Base-by-base conservation (phyloP, 1,140 invertebrate genomes). In the Micrasema longulum region DNA sequence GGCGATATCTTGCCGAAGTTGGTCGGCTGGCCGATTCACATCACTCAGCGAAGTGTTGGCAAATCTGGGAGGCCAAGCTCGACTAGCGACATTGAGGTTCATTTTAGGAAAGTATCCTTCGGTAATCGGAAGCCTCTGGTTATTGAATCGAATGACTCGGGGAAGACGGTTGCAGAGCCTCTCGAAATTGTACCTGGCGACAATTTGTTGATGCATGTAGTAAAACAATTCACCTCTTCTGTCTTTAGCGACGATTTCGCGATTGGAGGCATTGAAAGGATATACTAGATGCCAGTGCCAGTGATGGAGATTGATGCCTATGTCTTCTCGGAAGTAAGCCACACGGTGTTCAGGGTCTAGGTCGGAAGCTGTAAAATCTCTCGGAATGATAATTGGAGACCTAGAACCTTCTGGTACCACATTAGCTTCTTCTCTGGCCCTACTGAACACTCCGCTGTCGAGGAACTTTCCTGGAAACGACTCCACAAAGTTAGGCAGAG, bases 271-370 rank as follows among this genome's bases (percentile, higher is more conserved):
- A 70, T 90, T 88, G 77, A 90, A 90, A 0, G 92, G 92, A 77
- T 93, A 94, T 3, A 93, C 90, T 53, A 94, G 82, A 81, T 94
- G 92, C 92, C 89, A 92, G 81, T 95, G 93, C 93, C 93, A 96
- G 77, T 96, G 92, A 77, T 91, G 90, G 0, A 91, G 85, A 80
- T 93, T 93, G 76, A 92, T 85, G 69, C 91, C 91, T 69, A 90
- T 82, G 79, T 91, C 91, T 78, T 93, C 91, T 14, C 91, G 86
- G 86, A 91, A 93, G 80, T 92, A 93, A 79, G 90, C 91, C 75
- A 90, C 80, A 26, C 91, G 88, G 78, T 94, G 92, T 77, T 95
- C 93, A 0, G 87, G 86, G 66, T 94, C 92, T 12, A 88, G 72
- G 67, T 92, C 88, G 0, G 89, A 88, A 0, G 92, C 92, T 0